Evolutionary conservation across 2,113 vertebrate species (phyloP).

Genomic region (Planiliza haematocheilus): DNA sequence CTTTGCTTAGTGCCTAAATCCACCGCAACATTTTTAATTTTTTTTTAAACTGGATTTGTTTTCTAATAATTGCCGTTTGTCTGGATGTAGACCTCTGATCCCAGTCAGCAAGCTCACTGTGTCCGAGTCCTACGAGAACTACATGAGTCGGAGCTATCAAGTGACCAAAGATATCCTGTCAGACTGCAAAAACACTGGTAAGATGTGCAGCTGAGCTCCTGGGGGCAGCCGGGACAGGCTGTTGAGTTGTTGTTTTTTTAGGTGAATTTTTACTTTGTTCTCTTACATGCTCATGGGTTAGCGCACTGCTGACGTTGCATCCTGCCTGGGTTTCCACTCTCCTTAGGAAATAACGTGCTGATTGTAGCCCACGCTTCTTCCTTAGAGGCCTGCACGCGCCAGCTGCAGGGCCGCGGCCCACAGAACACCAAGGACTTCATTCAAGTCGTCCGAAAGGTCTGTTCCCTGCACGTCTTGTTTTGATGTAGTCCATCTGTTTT

Average conservation of each 20-base stretch:
- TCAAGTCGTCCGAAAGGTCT: slow-evolving; percentile 96
- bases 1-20: no score
- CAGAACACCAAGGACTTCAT: slow-evolving; percentile 97
- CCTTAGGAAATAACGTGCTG: slow-evolving; percentile 92
- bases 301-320: slow-evolving; percentile 29
- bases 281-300: slow-evolving; percentile 17
- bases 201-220: slow-evolving; percentile 14
- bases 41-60: no score
- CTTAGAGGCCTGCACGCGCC: slow-evolving; percentile 95
- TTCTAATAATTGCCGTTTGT: neutral
- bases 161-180: slow-evolving; percentile 96
- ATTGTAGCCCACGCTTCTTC: slow-evolving; percentile 97
- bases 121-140: slow-evolving; percentile 93
- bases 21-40: no score
- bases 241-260: neutral
- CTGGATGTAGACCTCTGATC: slow-evolving; percentile 90
- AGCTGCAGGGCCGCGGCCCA: slow-evolving; percentile 92
- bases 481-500: slow-evolving; percentile 8
- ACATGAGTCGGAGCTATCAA: slow-evolving; percentile 95
- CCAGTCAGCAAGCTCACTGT: slow-evolving; percentile 90
- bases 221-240: neutral
- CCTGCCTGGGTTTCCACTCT: slow-evolving; percentile 31
- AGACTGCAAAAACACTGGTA: slow-evolving; percentile 93
- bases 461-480: neutral
- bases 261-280: slow-evolving; percentile 9